Conservation (phyloP, 2,797 vertebrate species). For the Chanos chanos region DNA sequence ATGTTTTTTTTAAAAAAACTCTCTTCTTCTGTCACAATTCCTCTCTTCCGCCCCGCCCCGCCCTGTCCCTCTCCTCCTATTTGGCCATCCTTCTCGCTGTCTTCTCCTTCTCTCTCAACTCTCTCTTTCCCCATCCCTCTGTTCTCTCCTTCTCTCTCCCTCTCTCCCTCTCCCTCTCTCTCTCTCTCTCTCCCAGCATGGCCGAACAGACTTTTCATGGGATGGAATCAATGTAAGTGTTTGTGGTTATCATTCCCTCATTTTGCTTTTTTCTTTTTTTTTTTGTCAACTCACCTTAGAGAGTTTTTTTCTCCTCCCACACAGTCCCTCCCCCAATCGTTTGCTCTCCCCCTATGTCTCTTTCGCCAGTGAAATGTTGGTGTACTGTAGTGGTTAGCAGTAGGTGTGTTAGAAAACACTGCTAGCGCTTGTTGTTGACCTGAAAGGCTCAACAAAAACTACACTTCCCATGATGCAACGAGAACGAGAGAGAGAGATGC, state of each 20-base stretch:
- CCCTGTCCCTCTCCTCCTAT: constrained; percentile 25
- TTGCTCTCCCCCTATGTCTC: constrained; percentile 48
- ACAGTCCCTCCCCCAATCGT: constrained; percentile 41
- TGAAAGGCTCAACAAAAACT: constrained; percentile 38
- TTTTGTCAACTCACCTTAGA: constrained; percentile 55
- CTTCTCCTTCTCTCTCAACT: constrained; percentile 34
- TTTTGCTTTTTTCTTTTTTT: constrained; percentile 51
- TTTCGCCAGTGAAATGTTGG: constrained; percentile 44
- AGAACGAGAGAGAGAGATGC: constrained; percentile 14
- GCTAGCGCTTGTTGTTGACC: constrained; percentile 17
- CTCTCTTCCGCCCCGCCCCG: constrained; percentile 15
- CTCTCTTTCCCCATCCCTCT: constrained; percentile 14
- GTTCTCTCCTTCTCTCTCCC: constrained; percentile 28
- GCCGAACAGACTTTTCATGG: constrained; percentile 98
- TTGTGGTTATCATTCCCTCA: constrained; percentile 63
- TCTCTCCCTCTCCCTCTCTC: constrained; percentile 39
- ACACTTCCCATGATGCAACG: constrained; percentile 50
- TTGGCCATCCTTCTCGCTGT: constrained; percentile 40
- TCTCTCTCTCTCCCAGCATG: constrained; percentile 83
- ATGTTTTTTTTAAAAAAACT: constrained; percentile 42
- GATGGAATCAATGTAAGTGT: constrained; percentile 98
- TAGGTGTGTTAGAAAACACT: constrained; percentile 22
- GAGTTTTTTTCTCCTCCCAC: constrained; percentile 34
- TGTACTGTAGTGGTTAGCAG: constrained; percentile 55
- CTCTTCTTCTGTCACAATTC: constrained; percentile 43